These are phyloP conservation scores for Xestia c-nigrum DNA, from an alignment of 2,888 invertebrate genomes.

Conservation along the genomic window DNA sequence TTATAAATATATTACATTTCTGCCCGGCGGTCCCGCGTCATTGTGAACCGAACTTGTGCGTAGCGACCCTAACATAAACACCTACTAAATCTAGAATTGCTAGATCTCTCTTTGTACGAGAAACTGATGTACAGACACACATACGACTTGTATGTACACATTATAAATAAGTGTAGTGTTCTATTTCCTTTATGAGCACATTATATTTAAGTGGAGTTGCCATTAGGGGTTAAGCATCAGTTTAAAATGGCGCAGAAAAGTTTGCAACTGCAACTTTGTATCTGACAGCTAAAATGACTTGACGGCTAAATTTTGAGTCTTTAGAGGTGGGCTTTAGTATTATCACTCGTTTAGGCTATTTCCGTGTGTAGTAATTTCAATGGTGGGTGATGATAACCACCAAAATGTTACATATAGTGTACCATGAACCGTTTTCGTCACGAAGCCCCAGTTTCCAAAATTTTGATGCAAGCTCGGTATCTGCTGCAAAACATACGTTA, in stretches of 20 bases:
- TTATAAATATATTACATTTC: no score
- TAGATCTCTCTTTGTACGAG: constrained; percentile 35
- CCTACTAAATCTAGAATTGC: background rate
- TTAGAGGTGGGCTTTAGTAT: no score
- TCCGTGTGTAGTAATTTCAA: background rate
- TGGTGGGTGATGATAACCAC: background rate
- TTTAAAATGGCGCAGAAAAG: background rate
- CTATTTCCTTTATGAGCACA: constrained; percentile 29
- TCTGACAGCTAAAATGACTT: background rate
- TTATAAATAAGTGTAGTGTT: constrained; percentile 36
- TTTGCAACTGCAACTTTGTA: background rate
- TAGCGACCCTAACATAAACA: background rate
- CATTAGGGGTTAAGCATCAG: constrained; percentile 6
- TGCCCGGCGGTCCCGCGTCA: no score
- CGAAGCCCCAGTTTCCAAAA: background rate
- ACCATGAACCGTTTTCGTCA: background rate
- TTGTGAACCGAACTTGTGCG: no score
- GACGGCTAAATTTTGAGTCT: background rate
- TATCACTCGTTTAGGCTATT: background rate
- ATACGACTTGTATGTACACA: constrained; percentile 3
- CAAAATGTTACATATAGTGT: background rate
- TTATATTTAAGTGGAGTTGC: constrained; percentile 23
- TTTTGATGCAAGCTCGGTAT: background rate
- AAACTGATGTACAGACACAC: constrained; percentile 20
- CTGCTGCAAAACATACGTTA: background rate